These are phyloP conservation scores for Apis mellifera DNA, from an alignment of 1,140 invertebrate genomes.

Conservation along the genomic window Amel_HAv3.1 CM009934.2:2644001-2644500, in stretches of 20 bases:
- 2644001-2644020: constrained; percentile 43
- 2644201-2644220: background rate
- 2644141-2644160: background rate
- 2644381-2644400: background rate
- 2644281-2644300: background rate
- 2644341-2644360: constrained; percentile 34
- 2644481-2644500: background rate
- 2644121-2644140: constrained; percentile 5
- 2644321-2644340: constrained; percentile 13
- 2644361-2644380: constrained; percentile 39
- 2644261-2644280: background rate
- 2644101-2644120: constrained; percentile 10
- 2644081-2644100: constrained; percentile 48
- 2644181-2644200: background rate
- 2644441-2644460: background rate
- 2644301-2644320: background rate
- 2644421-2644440: constrained; percentile 5
- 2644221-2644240: background rate
- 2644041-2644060: constrained; percentile 47
- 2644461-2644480: background rate
- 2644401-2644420: constrained; percentile 50
- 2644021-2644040: constrained; percentile 55
- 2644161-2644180: background rate
- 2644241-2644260: too few relatives aligned
- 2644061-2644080: constrained; percentile 53